Evolutionary conservation across 2,888 invertebrate genomes (phyloP).

Genomic region (Cactoblastis cactorum): DNA sequence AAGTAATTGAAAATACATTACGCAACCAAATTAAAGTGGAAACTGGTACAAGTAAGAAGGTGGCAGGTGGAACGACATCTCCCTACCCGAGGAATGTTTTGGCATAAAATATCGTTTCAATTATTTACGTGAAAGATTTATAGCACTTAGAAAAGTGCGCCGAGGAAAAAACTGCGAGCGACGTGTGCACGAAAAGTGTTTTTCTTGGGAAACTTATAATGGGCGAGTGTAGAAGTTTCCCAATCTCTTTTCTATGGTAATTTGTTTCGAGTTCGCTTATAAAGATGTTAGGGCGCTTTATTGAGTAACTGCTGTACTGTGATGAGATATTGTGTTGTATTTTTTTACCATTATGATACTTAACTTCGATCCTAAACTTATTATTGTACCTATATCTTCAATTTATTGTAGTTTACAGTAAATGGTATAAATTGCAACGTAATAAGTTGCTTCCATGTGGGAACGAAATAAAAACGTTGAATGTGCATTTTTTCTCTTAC

Average conservation of each 20-base stretch:
- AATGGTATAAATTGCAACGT: too few species aligned
- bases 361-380: too few species aligned
- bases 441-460: too few species aligned
- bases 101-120: constrained; percentile 81
- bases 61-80: constrained; percentile 61
- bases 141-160: constrained; percentile 79
- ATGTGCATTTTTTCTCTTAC: too few species aligned
- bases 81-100: constrained; percentile 76
- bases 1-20: constrained; percentile 80
- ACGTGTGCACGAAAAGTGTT: constrained; percentile 79
- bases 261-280: constrained; percentile 74
- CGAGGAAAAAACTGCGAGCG: constrained; percentile 74
- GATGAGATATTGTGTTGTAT: constrained; percentile 7
- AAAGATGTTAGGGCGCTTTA: constrained; percentile 59
- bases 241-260: constrained; percentile 79
- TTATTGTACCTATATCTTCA: too few species aligned
- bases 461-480: too few species aligned
- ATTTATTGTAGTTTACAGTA: too few species aligned
- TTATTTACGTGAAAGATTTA: constrained; percentile 80
- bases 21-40: constrained; percentile 79
- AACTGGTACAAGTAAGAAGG: constrained; percentile 75
- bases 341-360: neutral
- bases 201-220: constrained; percentile 78
- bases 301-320: constrained; percentile 24
- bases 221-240: constrained; percentile 74